Percentiles rank a stretch among this genome's conserved stretches.
These are phyloP conservation scores for Drosophila elegans DNA, from an alignment of 1,140 invertebrate genomes.

Conservation along the genomic window DNA sequence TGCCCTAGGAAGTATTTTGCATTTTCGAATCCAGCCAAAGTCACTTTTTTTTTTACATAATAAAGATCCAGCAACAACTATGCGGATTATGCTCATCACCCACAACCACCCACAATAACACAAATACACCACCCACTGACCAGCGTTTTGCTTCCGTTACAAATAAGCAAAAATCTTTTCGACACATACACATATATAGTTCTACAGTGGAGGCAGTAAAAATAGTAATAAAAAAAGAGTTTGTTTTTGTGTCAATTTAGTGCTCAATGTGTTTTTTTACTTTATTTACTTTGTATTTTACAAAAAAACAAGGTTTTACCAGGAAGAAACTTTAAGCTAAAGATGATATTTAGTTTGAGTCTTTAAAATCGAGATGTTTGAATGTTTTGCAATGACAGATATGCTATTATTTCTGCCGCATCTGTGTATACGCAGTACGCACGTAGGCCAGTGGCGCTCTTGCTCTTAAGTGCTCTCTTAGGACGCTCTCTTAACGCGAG, in stretches of 20 bases:
- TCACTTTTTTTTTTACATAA: slow-evolving; percentile 28
- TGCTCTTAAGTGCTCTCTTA: slow-evolving; percentile 37
- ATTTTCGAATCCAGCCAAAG: slow-evolving; percentile 26
- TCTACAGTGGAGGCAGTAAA: background rate
- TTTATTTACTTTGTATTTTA: no score
- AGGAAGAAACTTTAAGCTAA: no score
- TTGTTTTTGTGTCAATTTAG: no score
- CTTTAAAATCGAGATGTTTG: no score
- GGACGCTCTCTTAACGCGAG: background rate
- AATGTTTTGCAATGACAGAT: no score
- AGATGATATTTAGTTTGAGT: no score
- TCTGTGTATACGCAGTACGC: slow-evolving; percentile 13
- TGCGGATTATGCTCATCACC: slow-evolving; percentile 33
- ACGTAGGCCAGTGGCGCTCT: slow-evolving; percentile 62
- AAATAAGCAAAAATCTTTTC: slow-evolving; percentile 65
- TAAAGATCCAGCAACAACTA: slow-evolving; percentile 39
- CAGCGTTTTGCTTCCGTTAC: slow-evolving; percentile 79
- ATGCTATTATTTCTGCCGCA: background rate
- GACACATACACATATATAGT: slow-evolving; percentile 12
- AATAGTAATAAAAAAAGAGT: background rate
- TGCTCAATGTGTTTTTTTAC: no score
- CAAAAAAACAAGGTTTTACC: no score
- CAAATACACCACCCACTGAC: slow-evolving; percentile 37
- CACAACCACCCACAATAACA: slow-evolving; percentile 16
- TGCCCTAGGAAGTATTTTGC: slow-evolving; percentile 29